Percentiles rank a stretch among this genome's conserved stretches.
phyloP scores from a whole-genome alignment of 1,140 invertebrate species.

The Leptinotarsa defecta region DNA sequence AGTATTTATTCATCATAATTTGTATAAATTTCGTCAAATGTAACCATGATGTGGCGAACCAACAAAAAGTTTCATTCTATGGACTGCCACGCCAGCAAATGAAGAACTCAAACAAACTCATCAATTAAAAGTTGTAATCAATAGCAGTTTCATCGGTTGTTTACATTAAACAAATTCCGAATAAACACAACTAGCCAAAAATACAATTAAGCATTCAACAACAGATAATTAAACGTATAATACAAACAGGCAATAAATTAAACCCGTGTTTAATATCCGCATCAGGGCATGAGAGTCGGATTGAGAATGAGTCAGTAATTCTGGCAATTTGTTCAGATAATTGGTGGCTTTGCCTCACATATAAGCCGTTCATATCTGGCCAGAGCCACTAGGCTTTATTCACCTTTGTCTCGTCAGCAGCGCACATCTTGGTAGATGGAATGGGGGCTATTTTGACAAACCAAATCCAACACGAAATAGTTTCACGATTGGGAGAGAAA shows the following conservation, averaged over 20 bases:
- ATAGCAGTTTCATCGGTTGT: background rate
- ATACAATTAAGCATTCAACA: background rate
- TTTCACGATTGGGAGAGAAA: too few relatives aligned
- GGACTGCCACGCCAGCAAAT: too few relatives aligned
- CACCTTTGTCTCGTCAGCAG: conserved; percentile 14
- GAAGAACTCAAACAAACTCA: too few relatives aligned
- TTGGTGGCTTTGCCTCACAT: conserved; percentile 25
- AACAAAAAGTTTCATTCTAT: too few relatives aligned
- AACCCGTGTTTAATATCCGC: background rate
- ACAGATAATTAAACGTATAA: conserved; percentile 16
- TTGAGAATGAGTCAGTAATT: conserved; percentile 29
- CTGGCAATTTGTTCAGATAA: conserved; percentile 29
- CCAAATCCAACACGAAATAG: too few relatives aligned
- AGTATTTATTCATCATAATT: too few relatives aligned
- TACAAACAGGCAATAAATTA: conserved; percentile 19
- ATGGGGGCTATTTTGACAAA: too few relatives aligned
- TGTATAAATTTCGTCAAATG: too few relatives aligned
- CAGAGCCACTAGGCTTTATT: conserved; percentile 18
- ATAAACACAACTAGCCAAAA: conserved; percentile 13
- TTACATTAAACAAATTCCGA: conserved; percentile 16
- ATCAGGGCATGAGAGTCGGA: conserved; percentile 13
- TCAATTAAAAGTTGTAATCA: too few relatives aligned
- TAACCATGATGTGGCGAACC: too few relatives aligned
- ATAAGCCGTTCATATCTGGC: conserved; percentile 29
- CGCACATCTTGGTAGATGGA: background rate